Conservation (phyloP, 2,888 invertebrate genomes). For the Tenthredo distinguenda region DNA sequence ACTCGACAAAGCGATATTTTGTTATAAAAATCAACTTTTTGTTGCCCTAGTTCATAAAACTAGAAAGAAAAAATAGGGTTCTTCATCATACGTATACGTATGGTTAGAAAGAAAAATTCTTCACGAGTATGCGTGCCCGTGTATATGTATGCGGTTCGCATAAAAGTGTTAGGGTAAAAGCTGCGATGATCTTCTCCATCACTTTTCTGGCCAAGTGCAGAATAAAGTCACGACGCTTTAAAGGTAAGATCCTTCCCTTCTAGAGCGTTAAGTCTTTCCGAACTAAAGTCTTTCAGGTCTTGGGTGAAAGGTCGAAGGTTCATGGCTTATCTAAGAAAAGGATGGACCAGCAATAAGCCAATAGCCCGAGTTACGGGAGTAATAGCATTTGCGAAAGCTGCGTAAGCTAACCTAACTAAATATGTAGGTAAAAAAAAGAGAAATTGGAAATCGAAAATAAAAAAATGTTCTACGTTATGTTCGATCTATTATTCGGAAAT, state of each 20-base stretch:
- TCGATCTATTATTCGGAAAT: neutral
- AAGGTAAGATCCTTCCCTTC: conserved; percentile 23
- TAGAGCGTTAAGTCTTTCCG: conserved; percentile 17
- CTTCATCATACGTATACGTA: neutral
- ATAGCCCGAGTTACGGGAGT: conserved; percentile 19
- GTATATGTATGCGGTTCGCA: neutral
- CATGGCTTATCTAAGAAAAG: conserved; percentile 34
- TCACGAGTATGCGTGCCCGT: neutral
- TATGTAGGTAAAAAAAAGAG: neutral
- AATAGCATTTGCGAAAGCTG: conserved; percentile 12
- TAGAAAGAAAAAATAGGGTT: neutral
- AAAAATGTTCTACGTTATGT: neutral
- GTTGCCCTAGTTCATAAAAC: neutral
- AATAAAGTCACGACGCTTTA: conserved; percentile 16
- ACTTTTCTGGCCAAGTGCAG: conserved; percentile 28
- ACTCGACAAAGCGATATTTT: neutral
- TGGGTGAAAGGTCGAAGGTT: conserved; percentile 36
- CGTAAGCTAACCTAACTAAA: neutral
- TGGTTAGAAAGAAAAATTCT: neutral
- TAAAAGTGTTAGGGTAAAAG: conserved; percentile 2
- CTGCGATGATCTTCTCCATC: conserved; percentile 24
- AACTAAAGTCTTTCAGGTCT: conserved; percentile 36
- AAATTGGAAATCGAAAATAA: neutral
- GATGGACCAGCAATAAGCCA: conserved; percentile 39
- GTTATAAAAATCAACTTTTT: neutral